Conservation (phyloP, 92 coral and sea anemone genomes). For the Actinostola sp. region DNA sequence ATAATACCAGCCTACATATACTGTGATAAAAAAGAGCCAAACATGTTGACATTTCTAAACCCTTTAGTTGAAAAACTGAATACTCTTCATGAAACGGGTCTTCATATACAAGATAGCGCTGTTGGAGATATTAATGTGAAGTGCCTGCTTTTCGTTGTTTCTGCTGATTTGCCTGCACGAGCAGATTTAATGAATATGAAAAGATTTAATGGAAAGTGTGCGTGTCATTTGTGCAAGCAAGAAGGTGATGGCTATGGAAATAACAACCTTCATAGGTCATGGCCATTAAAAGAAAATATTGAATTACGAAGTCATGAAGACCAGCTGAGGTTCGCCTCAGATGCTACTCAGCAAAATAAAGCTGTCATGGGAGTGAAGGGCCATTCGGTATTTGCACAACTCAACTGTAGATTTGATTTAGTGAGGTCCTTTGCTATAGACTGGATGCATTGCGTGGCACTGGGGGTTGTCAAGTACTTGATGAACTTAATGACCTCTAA, state of each 20-base stretch:
- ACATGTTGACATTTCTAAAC: conserved; percentile 48
- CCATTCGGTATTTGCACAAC: conserved; percentile 28
- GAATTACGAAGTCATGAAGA: conserved; percentile 43
- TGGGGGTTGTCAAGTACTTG: conserved; percentile 34
- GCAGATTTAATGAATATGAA: conserved; percentile 62
- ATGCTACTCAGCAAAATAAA: conserved; percentile 15
- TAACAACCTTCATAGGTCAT: conserved; percentile 40
- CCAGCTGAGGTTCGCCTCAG: conserved; percentile 41
- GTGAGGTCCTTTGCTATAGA: conserved; percentile 35
- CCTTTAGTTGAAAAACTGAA: conserved; percentile 51
- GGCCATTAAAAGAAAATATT: conserved; percentile 42
- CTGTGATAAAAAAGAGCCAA: conserved; percentile 54
- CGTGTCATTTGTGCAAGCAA: conserved; percentile 40
- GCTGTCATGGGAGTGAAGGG: conserved; percentile 6
- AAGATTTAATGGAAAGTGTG: conserved; percentile 46
- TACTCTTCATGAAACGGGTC: conserved; percentile 22
- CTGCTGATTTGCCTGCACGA: conserved; percentile 58
- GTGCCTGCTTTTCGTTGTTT: conserved; percentile 54
- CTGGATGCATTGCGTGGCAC: conserved; percentile 41
- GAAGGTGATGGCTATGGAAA: conserved; percentile 50
- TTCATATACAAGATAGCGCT: conserved; percentile 36
- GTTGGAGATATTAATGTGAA: conserved; percentile 40
- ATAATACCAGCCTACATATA: conserved; percentile 57
- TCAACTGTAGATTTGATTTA: conserved; percentile 39
- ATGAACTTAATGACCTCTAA: conserved; percentile 20